Evolutionary conservation across 2,113 vertebrate species (phyloP).

Genomic region (Callaeas wilsoni): DNA sequence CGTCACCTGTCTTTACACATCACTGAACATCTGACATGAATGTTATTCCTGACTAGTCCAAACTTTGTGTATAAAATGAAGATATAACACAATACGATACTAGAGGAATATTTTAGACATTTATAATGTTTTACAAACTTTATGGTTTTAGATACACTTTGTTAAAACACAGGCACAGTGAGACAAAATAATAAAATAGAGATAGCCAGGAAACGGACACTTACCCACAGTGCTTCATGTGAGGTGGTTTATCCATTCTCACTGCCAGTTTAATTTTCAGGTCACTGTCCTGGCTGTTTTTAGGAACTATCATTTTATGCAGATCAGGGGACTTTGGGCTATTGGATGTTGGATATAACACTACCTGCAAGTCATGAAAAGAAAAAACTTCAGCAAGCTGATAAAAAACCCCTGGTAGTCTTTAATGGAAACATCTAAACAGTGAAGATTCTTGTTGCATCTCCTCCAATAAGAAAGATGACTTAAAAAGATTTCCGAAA

Average conservation of each 20-base stretch:
- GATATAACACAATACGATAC: not conserved
- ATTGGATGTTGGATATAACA: constrained; percentile 89
- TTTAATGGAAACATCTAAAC: not conserved
- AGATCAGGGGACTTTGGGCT: constrained; percentile 89
- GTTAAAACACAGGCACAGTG: not conserved
- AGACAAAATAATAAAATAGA: not conserved
- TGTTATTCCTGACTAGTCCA: not conserved
- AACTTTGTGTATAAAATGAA: not conserved
- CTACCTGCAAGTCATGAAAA: constrained; percentile 76
- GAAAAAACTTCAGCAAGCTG: not conserved
- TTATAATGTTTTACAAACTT: not conserved
- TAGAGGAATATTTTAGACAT: not conserved
- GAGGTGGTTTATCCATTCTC: constrained; percentile 96
- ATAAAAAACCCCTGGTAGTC: not conserved
- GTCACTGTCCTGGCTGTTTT: constrained; percentile 91
- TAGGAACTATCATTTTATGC: constrained; percentile 91
- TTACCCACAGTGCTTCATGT: constrained; percentile 98
- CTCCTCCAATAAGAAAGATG: not conserved
- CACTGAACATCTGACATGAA: not conserved
- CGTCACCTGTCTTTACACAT: not conserved
- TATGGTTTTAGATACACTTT: not conserved
- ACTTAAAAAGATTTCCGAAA: not conserved
- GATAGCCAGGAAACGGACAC: constrained; percentile 1
- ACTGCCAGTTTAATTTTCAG: constrained; percentile 93
- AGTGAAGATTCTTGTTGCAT: not conserved